Base-by-base conservation (phyloP, 1,140 invertebrate species). In the Asbolus verrucosus region DNA sequence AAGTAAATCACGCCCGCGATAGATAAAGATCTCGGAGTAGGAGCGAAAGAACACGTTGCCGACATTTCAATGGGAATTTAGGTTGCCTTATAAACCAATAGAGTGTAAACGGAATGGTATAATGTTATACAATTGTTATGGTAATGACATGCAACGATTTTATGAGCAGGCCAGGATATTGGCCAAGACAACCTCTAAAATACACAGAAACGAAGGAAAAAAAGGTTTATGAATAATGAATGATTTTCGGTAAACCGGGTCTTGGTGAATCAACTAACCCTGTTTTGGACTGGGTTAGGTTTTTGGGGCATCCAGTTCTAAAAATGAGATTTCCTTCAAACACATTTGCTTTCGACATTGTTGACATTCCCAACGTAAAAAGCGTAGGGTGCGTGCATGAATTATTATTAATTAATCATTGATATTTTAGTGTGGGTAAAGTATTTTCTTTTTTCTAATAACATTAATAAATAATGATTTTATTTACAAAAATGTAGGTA, bases 71-170 rank as follows among this genome's bases (percentile, higher is more conserved):
- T 27, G 46, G 2, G 46, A 54, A 54, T 54, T 54, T 54, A 54
- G 46, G 46, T 54, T 54, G 46, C 46, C 46, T 54, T 54, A 54
- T 54, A 54, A 54, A 54, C 46, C 46, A 54, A 54, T 54, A 54
- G 46, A 54, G 19, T 54, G 46, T 54, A 54, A 54, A 54, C 46
- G 46, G 46, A 54, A 54, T 54, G 46, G 24, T 54, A 54, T 54
- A 54, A 54, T 54, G 46, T 54, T 54, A 54, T 54, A 54, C 46
- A 54, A 54, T 54, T 54, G 46, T 54, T 54, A 54, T 54, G 46
- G 46, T 54, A 54, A 54, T 54, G 46, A 54, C 46, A 54, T 54
- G 46, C 46, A 54, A 54, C 39, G 39, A 43, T 43, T 43, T 43
- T 43, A 16, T 14, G 5, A 43, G 16, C 46, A 21, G 21, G 46